Percentiles rank a stretch among this genome's conserved stretches.
Conservation (phyloP, 2,888 invertebrate genomes). For the Drosophila macrospina region DNA sequence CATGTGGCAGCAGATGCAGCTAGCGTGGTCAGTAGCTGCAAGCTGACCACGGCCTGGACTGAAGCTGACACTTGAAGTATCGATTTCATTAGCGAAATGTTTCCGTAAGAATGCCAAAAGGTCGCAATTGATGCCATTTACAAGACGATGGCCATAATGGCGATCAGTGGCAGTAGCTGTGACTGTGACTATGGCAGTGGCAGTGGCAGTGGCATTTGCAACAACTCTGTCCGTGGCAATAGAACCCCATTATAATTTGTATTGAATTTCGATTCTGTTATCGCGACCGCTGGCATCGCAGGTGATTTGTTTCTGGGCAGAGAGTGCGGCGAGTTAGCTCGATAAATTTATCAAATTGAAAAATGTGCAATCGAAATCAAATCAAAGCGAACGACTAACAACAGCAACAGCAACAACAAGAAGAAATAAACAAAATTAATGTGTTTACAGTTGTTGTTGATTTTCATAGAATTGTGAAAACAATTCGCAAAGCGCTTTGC, state of each 20-base stretch:
- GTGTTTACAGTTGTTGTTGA: constrained; percentile 47
- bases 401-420: constrained; percentile 1
- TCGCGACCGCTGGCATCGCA: constrained; percentile 51
- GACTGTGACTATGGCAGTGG: constrained; percentile 31
- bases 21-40: constrained; percentile 30
- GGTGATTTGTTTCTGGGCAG: constrained; percentile 65
- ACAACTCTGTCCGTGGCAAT: constrained; percentile 6
- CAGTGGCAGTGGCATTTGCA: constrained; percentile 30
- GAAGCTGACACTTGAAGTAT: constrained; percentile 74
- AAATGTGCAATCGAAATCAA: constrained; percentile 76
- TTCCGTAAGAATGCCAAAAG: constrained; percentile 78
- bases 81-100: constrained; percentile 81
- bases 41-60: constrained; percentile 38
- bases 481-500: constrained; percentile 71
- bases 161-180: constrained; percentile 21
- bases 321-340: constrained; percentile 36
- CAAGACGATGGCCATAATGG: constrained; percentile 58
- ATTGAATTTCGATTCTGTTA: constrained; percentile 69
- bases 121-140: constrained; percentile 81
- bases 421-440: constrained; percentile 39
- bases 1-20: constrained; percentile 28
- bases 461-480: constrained; percentile 63
- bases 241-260: constrained; percentile 67
- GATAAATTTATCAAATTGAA: constrained; percentile 79
- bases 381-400: constrained; percentile 57